Base-by-base conservation (phyloP, 2,113 vertebrate genomes). In the Hippoglossus stenolepis region DNA sequence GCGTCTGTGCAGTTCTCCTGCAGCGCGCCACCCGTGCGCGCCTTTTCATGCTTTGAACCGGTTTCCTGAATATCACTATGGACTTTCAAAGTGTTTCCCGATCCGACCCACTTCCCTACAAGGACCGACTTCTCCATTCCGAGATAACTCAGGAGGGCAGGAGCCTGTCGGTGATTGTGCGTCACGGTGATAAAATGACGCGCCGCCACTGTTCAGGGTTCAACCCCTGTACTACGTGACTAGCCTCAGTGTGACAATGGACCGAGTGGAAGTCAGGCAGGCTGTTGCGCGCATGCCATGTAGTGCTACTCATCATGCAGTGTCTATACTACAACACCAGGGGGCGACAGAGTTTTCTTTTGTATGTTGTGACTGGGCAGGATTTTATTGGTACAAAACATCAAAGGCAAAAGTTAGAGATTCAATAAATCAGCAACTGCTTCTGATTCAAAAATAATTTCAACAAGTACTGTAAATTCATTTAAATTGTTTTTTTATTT, bases 151-250 rank as follows among this genome's bases (percentile, higher is more conserved):
- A 20, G 4, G 45, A 47, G 3, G 17, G 51, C 51, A 67, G 45
- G 18, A 23, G 4, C 0, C 38, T 10, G 40, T 31, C 31, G 17
- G 14, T 38, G 8, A 2, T 13, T 0, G 60, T 59, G 61, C 54
- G 80, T 86, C 76, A 80, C 2, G 23, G 67, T 54, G 11, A n/a
- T 20, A 2, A 11, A 7, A 59, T n/a, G 31, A 75, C 26, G 60
- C 38, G 23, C 45, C 5, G 31, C 3, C 43, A 23, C 24, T 38
- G 75, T 79, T 73, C 26, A 8, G 28, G 43, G 21, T 8, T 13
- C 54, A 5, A 10, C 35, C n/a, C 4, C 21, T 1, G 57, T 4
- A 38, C 62, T 81, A 90, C 83, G 90, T 88, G 88, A 83, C 83
- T 15, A 43, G n/a, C 53, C 57, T 2, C 15, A 10, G 0, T 1